phyloP scores from a whole-genome alignment of 1,140 invertebrate genomes.

The fruit fly (Drosophila melanogaster) region Release_6_plus_ISO1_MT NT_033777.3:29164001-29164500 shows the following conservation, averaged over 20 bases:
- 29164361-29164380: slow-evolving; percentile 89
- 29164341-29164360: slow-evolving; percentile 88
- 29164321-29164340: slow-evolving; percentile 90
- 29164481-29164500: slow-evolving; percentile 45
- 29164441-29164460: slow-evolving; percentile 81
- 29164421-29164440: slow-evolving; percentile 85
- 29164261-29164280: slow-evolving; percentile 90
- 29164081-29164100: slow-evolving; percentile 91
- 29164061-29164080: slow-evolving; percentile 93
- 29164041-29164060: slow-evolving; percentile 89
- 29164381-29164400: slow-evolving; percentile 85
- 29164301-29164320: slow-evolving; percentile 93
- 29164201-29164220: neutral
- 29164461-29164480: slow-evolving; percentile 67
- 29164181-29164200: neutral
- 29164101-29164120: slow-evolving; percentile 90
- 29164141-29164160: slow-evolving; percentile 89
- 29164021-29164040: slow-evolving; percentile 87
- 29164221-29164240: slow-evolving; percentile 89
- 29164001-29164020: slow-evolving; percentile 86
- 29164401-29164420: slow-evolving; percentile 86
- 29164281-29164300: slow-evolving; percentile 93
- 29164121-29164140: slow-evolving; percentile 92
- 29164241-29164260: slow-evolving; percentile 89
- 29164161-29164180: slow-evolving; percentile 85